These are phyloP conservation scores for Megalops cyprinoides DNA, from an alignment of 2,797 vertebrate genomes.

Conservation along the genomic window DNA sequence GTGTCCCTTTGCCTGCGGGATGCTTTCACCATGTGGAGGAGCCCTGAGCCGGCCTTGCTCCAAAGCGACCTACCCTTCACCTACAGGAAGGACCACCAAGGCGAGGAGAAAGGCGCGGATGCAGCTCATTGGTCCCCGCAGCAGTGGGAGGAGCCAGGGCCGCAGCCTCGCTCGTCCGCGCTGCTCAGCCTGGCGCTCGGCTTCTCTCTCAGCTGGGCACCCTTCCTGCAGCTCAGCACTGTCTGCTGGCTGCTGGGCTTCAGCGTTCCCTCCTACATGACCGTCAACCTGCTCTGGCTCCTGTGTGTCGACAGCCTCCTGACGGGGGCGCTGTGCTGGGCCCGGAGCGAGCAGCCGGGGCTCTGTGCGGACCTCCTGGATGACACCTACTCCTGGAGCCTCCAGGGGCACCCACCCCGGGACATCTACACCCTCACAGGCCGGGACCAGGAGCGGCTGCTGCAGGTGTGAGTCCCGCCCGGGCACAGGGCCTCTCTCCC, in stretches of 20 bases:
- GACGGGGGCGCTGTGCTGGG: slow-evolving; percentile 60
- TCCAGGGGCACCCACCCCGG: neutral
- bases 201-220: slow-evolving; percentile 64
- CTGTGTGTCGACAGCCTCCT: slow-evolving; percentile 70
- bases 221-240: slow-evolving; percentile 58
- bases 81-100: neutral
- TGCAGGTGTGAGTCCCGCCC: too few species aligned
- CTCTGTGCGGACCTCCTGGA: slow-evolving; percentile 56
- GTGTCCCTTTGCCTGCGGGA: slow-evolving; percentile 57
- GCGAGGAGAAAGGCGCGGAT: neutral
- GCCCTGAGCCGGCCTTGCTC: neutral
- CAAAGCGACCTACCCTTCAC: slow-evolving; percentile 49
- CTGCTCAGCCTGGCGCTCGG: slow-evolving; percentile 61
- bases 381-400: slow-evolving; percentile 65
- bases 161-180: slow-evolving; percentile 46
- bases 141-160: neutral
- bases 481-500: too few species aligned
- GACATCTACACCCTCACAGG: slow-evolving; percentile 1
- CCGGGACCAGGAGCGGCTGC: too few species aligned
- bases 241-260: slow-evolving; percentile 44
- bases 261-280: slow-evolving; percentile 61
- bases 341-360: slow-evolving; percentile 42
- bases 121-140: too few species aligned
- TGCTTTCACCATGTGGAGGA: slow-evolving; percentile 45
- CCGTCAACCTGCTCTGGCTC: slow-evolving; percentile 69